Evolutionary conservation across 2,797 vertebrate genomes (phyloP), one percentile per base, ranked within the genome.

Genomic region (Gallirallus australis): DNA sequence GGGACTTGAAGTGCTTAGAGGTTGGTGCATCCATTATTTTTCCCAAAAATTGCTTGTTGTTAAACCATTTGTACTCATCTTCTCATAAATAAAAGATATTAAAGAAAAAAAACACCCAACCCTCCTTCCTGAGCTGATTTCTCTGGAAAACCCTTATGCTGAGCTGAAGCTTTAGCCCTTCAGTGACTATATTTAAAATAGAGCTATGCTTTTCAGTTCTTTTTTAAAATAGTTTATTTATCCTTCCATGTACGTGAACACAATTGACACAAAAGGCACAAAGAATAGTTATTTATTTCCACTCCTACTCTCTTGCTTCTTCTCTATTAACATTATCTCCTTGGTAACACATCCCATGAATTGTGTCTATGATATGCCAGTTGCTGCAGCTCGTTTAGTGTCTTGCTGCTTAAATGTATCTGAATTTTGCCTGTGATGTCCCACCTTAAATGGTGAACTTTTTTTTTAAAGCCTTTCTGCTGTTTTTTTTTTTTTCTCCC

Each of bases 311-410:
- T 60, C 83, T 82, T 84, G 76, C 89, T 96, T 92, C 92, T 89
- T 95, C 81, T 71, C 65, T 69, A 48, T 95, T 92, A 92, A 69
- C 86, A 77, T 90, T 18, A 96, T 97, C 94, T 97, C 94, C 96
- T 94, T 96, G 95, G 95, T 94, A 97, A 96, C 96, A 23, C 86
- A 92, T 72, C 72, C 66, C 80, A 47, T 80, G 94, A 70, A 93
- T 87, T 93, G 52, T 90, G 90, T 79, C 84, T 93, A 2, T 59
- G 85, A 81, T 50, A 33, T 53, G 66, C 48, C 53, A 78, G 86
- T 88, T 64, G 37, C 94, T 94, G 94, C 82, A 77, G 78, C 35
- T 93, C 17, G 3, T 80, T 87, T 79, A 33, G 57, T 40, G 71
- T 60, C 89, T 91, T 81, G 47, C 47, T 94, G 2, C 82, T 86